Base-by-base conservation (phyloP, 2,113 vertebrate genomes). In the Epinephelus lanceolatus region DNA sequence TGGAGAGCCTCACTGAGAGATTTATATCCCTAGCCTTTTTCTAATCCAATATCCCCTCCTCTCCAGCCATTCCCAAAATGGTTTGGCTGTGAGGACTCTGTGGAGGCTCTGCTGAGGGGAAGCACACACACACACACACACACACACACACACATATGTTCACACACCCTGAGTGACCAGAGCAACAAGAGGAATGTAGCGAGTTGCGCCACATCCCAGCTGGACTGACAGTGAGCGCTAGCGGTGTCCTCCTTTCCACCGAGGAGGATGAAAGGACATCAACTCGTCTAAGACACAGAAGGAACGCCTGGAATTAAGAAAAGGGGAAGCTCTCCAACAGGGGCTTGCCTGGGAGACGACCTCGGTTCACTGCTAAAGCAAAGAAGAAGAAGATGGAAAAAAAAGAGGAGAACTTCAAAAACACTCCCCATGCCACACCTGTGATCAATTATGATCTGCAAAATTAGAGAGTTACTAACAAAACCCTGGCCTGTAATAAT, bases 151-250 rank as follows among this genome's bases (percentile, higher is more conserved):
- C 77, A 86, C 79, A 85, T 80, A 88, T 11, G 62, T 76, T 86
- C 88, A 89, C 93, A 91, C 91, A 89, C 90, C 87, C 90, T 47
- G 74, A 90, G 90, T 94, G 93, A 94, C 93, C 91, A 92, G 87
- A 95, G 94, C 90, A 94, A 92, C 92, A 89, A 56, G 83, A 95
- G 91, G 94, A 95, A 95, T 95, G 93, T 77, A 89, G 88, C 80
- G 5, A 90, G 91, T 94, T 93, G 91, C 88, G 83, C 93, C 94
- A 92, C 93, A 93, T 92, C 92, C 92, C 93, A 94, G 94, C 92
- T 94, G 94, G 94, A 93, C 86, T 86, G 94, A 92, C 92, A 90
- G 91, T 84, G 90, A 91, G 87, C 68, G 25, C 94, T 92, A 63
- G 89, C 53, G 86, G 92, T 93, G 91, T 94, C 91, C 91, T 94